Conservation (phyloP, 2,888 invertebrate genomes). For the Eulithis prunata region DNA sequence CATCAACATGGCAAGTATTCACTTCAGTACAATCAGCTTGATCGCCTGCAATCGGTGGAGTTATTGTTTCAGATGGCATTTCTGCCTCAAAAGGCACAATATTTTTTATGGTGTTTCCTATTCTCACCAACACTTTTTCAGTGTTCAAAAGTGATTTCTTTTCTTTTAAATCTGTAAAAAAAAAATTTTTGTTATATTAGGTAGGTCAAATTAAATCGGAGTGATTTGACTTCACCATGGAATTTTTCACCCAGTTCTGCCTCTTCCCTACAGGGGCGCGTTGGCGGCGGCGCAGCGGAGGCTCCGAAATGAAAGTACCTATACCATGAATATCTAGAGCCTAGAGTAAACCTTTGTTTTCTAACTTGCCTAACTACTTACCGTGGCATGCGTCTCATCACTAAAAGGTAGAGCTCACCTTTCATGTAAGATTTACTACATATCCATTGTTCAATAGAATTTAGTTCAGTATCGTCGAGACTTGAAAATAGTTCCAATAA, state of each 20-base stretch:
- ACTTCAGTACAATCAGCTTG: conserved; percentile 81
- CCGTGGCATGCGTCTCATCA: no score
- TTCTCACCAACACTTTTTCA: conserved; percentile 62
- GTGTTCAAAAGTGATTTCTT: conserved; percentile 55
- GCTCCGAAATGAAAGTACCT: no score
- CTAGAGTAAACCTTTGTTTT: no score
- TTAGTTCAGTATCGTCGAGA: conserved; percentile 61
- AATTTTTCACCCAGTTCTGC: no score
- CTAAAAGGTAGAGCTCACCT: conserved; percentile 51
- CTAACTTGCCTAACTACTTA: no score
- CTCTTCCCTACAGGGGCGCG: no score
- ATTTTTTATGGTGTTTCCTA: conserved; percentile 66
- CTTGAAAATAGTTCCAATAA: conserved; percentile 64
- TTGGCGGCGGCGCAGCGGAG: no score
- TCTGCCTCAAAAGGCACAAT: conserved; percentile 71
- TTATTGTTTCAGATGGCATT: conserved; percentile 69
- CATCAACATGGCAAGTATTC: conserved; percentile 87
- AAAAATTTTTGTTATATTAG: no score
- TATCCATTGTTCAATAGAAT: conserved; percentile 70
- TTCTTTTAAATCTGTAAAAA: conserved; percentile 61
- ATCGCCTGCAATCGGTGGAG: conserved; percentile 69
- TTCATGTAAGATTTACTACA: conserved; percentile 64
- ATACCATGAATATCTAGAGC: no score
- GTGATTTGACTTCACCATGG: no score
- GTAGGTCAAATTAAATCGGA: no score